These are phyloP conservation scores for Eumerus sabulonum DNA, from an alignment of 2,888 invertebrate genomes.

Conservation along the genomic window DNA sequence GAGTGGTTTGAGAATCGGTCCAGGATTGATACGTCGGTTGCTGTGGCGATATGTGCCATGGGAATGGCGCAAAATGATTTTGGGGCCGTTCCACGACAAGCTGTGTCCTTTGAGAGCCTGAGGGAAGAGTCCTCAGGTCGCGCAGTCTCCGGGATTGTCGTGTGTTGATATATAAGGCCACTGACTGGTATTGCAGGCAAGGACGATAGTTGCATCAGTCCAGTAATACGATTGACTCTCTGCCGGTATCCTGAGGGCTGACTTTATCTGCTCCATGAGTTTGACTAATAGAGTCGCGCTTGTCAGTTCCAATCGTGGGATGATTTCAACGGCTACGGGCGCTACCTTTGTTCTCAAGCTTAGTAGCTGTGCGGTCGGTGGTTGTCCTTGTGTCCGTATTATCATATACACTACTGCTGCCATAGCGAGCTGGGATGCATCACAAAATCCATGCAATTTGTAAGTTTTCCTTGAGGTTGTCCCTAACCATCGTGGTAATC, in stretches of 20 bases:
- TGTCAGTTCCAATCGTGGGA: background rate
- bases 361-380: too few relatives aligned
- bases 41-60: background rate
- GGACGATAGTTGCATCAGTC: background rate
- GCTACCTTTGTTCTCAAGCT: slow-evolving; percentile 2
- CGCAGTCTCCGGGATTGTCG: slow-evolving; percentile 2
- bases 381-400: too few relatives aligned
- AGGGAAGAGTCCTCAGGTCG: background rate
- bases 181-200: background rate
- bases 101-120: background rate
- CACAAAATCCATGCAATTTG: too few relatives aligned
- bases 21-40: background rate
- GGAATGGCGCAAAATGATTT: background rate
- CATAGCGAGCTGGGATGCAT: background rate
- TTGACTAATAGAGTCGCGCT: slow-evolving; percentile 5
- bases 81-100: background rate
- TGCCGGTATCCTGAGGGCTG: background rate
- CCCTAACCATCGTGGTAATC: background rate
- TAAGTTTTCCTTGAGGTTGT: too few relatives aligned
- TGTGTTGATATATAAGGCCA: background rate
- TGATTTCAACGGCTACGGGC: background rate
- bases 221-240: background rate
- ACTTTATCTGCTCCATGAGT: background rate
- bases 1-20: background rate
- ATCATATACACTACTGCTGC: background rate